Evolutionary conservation across 1,140 invertebrate species (phyloP), one percentile per base, ranked within the genome.

Genomic region (Phortica variegata): DNA sequence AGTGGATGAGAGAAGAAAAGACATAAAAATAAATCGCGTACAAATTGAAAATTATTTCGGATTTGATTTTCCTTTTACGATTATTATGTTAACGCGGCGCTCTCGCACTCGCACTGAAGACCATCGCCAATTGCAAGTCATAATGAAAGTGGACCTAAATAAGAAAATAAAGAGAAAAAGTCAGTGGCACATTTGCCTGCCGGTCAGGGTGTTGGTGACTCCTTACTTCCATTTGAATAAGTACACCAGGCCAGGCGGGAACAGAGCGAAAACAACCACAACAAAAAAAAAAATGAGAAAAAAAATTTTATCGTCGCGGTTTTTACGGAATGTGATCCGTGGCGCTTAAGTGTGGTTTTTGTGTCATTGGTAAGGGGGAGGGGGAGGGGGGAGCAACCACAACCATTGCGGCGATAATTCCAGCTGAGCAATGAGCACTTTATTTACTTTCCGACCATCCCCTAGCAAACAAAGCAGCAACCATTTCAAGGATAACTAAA

Each of bases 21-120:
- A 62, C 69, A 73, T 69, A 63, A 73, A 73, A 73, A 58, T 73
- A 73, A 73, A 73, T 73, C 70, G 70, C 69, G 58, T 73, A 73
- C 70, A 73, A 73, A 73, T 73, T 73, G 70, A 73, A 73, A 63
- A 70, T 70, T 68, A 73, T 73, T 73, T 73, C 65, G 47, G 65
- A 70, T 73, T 72, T 73, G 70, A 70, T 73, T 70, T 66, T 73
- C 47, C 62, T 53, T 68, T 57, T 58, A 60, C 60, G 58, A 56
- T 62, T 62, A 61, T 61, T 54, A 49, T 45, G 23, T 9, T 8
- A 39, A 33, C 45, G 16, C 43, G 18, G 33, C 43, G 23, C 23
- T 6, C 5, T 26, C 23, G 10, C n/a, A n/a, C n/a, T 26, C 23
- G 23, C 23, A 26, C 5, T 26, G 23, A 26, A 26, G 23, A 6